A percentile compares a stretch with the other conserved stretches of the same genome.
Conservation (phyloP, 2,113 vertebrate genomes). For the Ascaphus truei region DNA sequence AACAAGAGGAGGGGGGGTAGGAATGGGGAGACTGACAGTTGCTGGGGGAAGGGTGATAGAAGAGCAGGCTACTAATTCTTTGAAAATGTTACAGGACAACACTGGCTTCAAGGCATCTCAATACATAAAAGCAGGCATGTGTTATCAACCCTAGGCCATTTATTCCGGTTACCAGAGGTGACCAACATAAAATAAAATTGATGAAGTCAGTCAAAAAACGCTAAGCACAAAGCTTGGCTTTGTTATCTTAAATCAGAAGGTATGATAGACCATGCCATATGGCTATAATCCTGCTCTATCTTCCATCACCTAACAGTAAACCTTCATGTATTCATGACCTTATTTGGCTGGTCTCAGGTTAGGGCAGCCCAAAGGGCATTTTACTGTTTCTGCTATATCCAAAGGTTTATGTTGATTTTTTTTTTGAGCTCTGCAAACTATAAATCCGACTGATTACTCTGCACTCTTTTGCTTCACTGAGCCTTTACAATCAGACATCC, state of each 20-base stretch:
- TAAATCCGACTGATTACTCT: conserved; percentile 98
- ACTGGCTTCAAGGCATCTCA: conserved; percentile 73
- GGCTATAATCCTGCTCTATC: conserved; percentile 81
- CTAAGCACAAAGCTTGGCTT: conserved; percentile 80
- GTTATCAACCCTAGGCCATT: conserved; percentile 77
- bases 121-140: conserved; percentile 60
- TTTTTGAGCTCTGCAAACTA: conserved; percentile 84
- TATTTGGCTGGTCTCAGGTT: conserved; percentile 80
- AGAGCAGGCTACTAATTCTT: conserved; percentile 69
- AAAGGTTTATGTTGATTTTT: conserved; percentile 84
- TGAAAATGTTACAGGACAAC: conserved; percentile 65
- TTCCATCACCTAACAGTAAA: conserved; percentile 83
- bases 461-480: conserved; percentile 97
- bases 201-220: conserved; percentile 80
- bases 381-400: conserved; percentile 69
- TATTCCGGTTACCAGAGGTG: conserved; percentile 79
- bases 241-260: conserved; percentile 86
- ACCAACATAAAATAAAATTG: conserved; percentile 81
- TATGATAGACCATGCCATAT: conserved; percentile 82
- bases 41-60: conserved; percentile 71
- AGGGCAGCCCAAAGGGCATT: conserved; percentile 74
- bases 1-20: conserved; percentile 58
- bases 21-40: conserved; percentile 61
- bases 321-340: conserved; percentile 76
- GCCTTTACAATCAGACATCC: conserved; percentile 97